phyloP scores from a whole-genome alignment of 2,888 invertebrate genomes.

The Sabatieria punctata region DNA sequence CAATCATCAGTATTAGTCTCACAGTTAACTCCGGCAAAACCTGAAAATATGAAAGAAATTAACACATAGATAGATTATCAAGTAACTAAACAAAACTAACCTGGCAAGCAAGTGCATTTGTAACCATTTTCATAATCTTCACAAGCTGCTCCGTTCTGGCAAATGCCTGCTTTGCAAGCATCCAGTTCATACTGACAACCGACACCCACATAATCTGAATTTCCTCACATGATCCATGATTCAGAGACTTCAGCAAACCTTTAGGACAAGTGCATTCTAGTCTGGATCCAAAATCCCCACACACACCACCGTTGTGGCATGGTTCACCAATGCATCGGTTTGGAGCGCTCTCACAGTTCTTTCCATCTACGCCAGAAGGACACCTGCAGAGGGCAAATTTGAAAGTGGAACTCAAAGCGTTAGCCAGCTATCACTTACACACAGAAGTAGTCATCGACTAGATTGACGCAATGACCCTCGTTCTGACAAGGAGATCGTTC shows the following conservation, averaged over 20 bases:
- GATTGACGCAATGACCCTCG: conserved; percentile 73
- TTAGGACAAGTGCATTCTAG: conserved; percentile 74
- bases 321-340: conserved; percentile 81
- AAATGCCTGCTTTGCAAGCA: conserved; percentile 18
- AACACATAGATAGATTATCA: too few species aligned
- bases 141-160: conserved; percentile 26
- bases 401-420: too few species aligned
- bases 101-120: conserved; percentile 65
- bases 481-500: conserved; percentile 74
- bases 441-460: conserved; percentile 70
- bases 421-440: conserved; percentile 49
- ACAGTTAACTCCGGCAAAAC: conserved; percentile 25
- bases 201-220: conserved; percentile 15
- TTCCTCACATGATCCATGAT: too few species aligned
- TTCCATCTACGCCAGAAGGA: conserved; percentile 73
- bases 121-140: conserved; percentile 43
- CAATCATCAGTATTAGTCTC: conserved; percentile 30
- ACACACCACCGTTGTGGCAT: conserved; percentile 87
- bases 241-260: conserved; percentile 7
- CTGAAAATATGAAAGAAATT: conserved; percentile 10
- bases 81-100: conserved; percentile 33
- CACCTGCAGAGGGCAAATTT: too few species aligned
- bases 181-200: conserved; percentile 22
- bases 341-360: conserved; percentile 87
- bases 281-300: conserved; percentile 85